These are phyloP conservation scores for Diorhabda elongata DNA, from an alignment of 1,140 invertebrate genomes.

Conservation along the genomic window DNA sequence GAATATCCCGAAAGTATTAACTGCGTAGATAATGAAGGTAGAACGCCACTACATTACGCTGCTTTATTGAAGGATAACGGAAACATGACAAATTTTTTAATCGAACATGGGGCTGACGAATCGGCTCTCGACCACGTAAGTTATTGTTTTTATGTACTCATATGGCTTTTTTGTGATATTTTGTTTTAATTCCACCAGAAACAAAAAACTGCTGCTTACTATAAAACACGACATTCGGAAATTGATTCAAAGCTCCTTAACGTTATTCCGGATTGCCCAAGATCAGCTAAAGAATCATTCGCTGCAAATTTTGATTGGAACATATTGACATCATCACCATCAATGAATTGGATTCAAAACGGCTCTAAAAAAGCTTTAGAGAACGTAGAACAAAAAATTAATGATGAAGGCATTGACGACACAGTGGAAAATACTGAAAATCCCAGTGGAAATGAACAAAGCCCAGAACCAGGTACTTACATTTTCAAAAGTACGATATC, in stretches of 20 bases:
- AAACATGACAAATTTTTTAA: slow-evolving; percentile 67
- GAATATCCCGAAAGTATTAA: slow-evolving; percentile 65
- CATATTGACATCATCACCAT: slow-evolving; percentile 53
- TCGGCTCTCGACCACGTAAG: slow-evolving; percentile 77
- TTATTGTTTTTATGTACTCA: neutral
- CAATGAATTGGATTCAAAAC: slow-evolving; percentile 50
- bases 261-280: slow-evolving; percentile 72
- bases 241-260: slow-evolving; percentile 65
- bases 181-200: slow-evolving; percentile 54
- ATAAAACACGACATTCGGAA: slow-evolving; percentile 69
- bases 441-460: slow-evolving; percentile 11
- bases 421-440: slow-evolving; percentile 17
- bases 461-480: neutral
- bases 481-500: too few relatives aligned
- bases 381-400: slow-evolving; percentile 18
- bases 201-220: slow-evolving; percentile 76
- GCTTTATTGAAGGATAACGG: slow-evolving; percentile 69
- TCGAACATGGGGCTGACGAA: slow-evolving; percentile 73
- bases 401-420: slow-evolving; percentile 28
- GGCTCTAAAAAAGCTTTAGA: slow-evolving; percentile 41
- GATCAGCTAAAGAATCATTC: slow-evolving; percentile 63
- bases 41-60: slow-evolving; percentile 88
- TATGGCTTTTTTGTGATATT: slow-evolving; percentile 21
- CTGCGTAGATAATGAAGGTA: slow-evolving; percentile 72
- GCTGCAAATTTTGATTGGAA: slow-evolving; percentile 71